Conservation (phyloP, 2,113 vertebrate genomes). For the Ptilorrhoa leucosticta region DNA sequence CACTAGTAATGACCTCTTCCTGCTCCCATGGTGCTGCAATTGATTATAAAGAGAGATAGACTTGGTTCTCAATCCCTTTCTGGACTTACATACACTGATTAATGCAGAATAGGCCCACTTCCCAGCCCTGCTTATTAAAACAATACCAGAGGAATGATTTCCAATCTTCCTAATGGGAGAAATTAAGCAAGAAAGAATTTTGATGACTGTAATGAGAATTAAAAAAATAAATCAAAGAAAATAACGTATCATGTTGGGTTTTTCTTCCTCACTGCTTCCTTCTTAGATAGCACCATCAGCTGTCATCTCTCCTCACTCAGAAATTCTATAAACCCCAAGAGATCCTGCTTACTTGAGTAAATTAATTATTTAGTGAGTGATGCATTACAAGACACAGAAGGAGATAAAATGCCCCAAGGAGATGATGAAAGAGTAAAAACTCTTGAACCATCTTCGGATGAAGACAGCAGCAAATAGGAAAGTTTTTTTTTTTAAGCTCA, state of each 20-base stretch:
- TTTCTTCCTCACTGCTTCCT: neutral
- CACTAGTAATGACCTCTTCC: neutral
- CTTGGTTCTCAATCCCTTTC: neutral
- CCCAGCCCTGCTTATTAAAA: neutral
- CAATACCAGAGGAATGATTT: neutral
- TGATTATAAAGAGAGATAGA: neutral
- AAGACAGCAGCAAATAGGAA: neutral
- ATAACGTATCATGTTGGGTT: accelerated
- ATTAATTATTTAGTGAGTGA: conserved; percentile 62
- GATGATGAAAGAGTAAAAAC: conserved; percentile 3
- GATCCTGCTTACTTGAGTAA: conserved; percentile 17
- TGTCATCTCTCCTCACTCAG: conserved; percentile 4
- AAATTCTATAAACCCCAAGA: neutral
- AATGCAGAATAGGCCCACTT: neutral
- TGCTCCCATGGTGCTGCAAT: neutral
- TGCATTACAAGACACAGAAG: conserved; percentile 32
- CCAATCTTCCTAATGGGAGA: neutral
- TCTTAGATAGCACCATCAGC: neutral
- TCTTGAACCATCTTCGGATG: neutral
- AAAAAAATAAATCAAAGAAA: neutral
- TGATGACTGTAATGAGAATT: neutral
- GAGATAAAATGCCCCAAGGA: conserved; percentile 41
- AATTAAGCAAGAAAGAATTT: neutral
- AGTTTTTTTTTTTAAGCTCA: neutral
- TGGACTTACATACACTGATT: neutral